A percentile compares a stretch with the other conserved stretches of the same genome.
phyloP scores from a whole-genome alignment of 2,888 invertebrate genomes.

The Macrosiphum euphorbiae region DNA sequence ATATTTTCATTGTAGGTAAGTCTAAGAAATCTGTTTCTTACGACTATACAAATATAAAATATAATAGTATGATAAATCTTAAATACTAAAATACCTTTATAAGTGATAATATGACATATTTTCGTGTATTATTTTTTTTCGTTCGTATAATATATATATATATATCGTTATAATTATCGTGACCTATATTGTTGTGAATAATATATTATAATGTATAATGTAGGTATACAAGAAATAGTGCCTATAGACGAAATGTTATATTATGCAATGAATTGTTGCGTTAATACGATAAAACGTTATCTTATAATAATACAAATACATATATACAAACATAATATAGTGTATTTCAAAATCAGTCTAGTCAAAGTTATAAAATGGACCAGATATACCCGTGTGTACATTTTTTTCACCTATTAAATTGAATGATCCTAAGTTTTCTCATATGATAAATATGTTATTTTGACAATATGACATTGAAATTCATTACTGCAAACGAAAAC shows the following conservation, averaged over 20 bases:
- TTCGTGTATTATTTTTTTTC: conserved; percentile 1
- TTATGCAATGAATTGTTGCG: neutral
- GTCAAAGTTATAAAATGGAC: neutral
- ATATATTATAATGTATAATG: neutral
- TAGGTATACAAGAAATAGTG: neutral
- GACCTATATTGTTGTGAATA: neutral
- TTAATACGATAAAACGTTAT: neutral
- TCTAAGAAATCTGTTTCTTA: neutral
- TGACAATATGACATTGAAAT: no score
- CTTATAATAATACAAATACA: conserved; percentile 12
- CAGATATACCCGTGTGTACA: neutral
- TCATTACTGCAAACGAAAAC: no score
- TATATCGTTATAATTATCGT: neutral
- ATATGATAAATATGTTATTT: no score
- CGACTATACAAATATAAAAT: neutral
- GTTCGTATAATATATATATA: neutral
- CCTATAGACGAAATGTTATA: neutral
- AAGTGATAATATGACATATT: neutral
- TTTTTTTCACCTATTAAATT: neutral
- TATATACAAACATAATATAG: neutral
- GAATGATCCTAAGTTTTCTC: no score
- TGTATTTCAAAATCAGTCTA: neutral
- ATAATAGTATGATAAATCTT: neutral
- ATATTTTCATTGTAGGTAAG: neutral
- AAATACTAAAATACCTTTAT: neutral